A percentile compares a stretch with the other conserved stretches of the same genome.
These are phyloP conservation scores for Lethocerus indicus DNA, from an alignment of 1,140 invertebrate species.

Conservation along the genomic window DNA sequence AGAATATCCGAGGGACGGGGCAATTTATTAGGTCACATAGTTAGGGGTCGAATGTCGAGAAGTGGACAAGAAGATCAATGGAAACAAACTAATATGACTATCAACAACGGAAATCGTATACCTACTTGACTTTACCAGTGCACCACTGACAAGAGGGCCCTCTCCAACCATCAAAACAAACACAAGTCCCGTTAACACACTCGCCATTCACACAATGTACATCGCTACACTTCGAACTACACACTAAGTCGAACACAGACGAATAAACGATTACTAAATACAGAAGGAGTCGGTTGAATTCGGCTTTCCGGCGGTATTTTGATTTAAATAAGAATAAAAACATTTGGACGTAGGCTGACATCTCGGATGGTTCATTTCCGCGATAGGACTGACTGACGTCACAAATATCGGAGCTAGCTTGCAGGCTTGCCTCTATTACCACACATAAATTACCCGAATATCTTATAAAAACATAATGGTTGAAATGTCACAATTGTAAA, in stretches of 20 bases:
- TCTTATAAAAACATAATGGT: no score
- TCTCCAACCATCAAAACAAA: conserved; percentile 80
- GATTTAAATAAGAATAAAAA: conserved; percentile 71
- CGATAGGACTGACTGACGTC: conserved; percentile 10
- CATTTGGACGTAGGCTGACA: conserved; percentile 62
- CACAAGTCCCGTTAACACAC: conserved; percentile 70
- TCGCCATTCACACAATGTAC: conserved; percentile 43
- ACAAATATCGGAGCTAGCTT: not conserved
- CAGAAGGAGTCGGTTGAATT: conserved; percentile 16
- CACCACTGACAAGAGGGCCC: conserved; percentile 75
- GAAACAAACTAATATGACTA: no score
- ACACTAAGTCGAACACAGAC: conserved; percentile 30
- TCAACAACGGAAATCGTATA: conserved; percentile 12
- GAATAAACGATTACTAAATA: conserved; percentile 26
- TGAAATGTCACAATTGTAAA: no score
- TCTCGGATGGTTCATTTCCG: conserved; percentile 28
- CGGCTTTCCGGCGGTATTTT: conserved; percentile 58
- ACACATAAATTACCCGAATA: no score
- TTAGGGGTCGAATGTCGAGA: no score
- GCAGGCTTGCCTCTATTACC: no score
- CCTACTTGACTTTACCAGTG: conserved; percentile 79
- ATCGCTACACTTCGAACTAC: conserved; percentile 23
- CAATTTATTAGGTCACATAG: no score
- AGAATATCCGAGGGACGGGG: no score
- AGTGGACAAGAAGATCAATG: no score